A percentile compares a stretch with the other conserved stretches of the same genome.
Evolutionary conservation across 2,797 vertebrate species (phyloP).

Genomic region (Babyrousa celebensis): DNA sequence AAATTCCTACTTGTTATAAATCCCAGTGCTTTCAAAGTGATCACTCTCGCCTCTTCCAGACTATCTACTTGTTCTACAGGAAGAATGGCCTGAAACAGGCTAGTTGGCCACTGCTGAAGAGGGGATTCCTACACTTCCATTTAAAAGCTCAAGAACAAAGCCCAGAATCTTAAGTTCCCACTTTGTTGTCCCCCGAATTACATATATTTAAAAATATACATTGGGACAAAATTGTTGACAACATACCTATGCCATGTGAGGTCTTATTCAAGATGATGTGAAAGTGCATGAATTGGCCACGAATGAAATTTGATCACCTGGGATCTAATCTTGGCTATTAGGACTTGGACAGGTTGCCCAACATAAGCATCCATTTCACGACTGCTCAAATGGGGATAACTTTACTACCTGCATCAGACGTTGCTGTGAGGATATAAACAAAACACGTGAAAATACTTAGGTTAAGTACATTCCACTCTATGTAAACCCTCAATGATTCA

Average conservation of each 20-base stretch:
- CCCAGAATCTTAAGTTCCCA: not conserved
- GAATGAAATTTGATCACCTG: not conserved
- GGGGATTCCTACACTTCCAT: not conserved
- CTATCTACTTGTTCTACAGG: not conserved
- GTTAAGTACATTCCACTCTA: not conserved
- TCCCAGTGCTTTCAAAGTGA: not conserved
- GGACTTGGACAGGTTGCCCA: not conserved
- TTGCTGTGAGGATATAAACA: not conserved
- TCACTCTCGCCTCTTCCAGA: not conserved
- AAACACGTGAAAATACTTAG: not conserved
- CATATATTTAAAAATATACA: not conserved
- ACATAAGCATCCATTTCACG: not conserved
- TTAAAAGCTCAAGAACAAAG: slow-evolving; percentile 33
- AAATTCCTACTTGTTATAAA: not conserved
- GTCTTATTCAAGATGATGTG: not conserved
- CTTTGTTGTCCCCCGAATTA: not conserved
- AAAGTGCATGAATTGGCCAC: not conserved
- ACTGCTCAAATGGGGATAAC: not conserved
- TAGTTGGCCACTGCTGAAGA: not conserved
- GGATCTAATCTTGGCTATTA: not conserved
- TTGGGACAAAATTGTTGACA: not conserved
- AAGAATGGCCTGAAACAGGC: not conserved
- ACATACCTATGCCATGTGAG: not conserved
- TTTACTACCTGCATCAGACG: not conserved
- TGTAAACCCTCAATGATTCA: not conserved